Conservation (phyloP, 2,888 invertebrate genomes). For the Heteropelma amictum region DNA sequence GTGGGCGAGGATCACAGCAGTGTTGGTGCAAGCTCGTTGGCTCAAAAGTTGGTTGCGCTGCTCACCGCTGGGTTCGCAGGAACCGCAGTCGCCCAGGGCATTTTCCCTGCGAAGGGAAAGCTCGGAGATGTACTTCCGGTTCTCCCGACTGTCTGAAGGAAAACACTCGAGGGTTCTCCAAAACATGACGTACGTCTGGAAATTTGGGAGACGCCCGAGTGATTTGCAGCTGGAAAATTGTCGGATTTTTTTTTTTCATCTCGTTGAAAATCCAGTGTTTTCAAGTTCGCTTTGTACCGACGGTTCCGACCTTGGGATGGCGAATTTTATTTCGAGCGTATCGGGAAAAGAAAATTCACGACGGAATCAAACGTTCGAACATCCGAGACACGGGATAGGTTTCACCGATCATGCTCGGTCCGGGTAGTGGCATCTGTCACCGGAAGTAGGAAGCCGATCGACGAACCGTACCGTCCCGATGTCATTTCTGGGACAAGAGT, state of each 20-base stretch:
- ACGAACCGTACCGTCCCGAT: conserved; percentile 59
- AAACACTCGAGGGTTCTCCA: not conserved
- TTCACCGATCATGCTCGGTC: conserved; percentile 37
- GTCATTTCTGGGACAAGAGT: conserved; percentile 48
- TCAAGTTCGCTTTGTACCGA: no score
- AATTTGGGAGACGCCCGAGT: no score
- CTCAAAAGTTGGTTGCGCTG: conserved; percentile 63
- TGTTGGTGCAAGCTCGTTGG: conserved; percentile 61
- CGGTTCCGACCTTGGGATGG: no score
- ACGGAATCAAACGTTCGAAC: no score
- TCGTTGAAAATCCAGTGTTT: no score
- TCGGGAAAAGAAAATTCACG: no score
- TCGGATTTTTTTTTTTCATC: no score
- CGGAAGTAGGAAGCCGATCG: conserved; percentile 61
- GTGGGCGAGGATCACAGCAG: conserved; percentile 1
- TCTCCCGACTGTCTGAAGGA: conserved; percentile 1
- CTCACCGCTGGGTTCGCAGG: conserved; percentile 53
- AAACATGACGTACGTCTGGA: no score
- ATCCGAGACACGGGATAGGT: conserved; percentile 37
- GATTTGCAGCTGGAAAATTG: no score
- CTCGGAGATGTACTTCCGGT: conserved; percentile 52
- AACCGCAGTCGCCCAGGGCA: conserved; percentile 62
- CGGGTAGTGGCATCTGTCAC: conserved; percentile 58
- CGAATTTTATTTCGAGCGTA: no score
- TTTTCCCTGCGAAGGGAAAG: conserved; percentile 56